phyloP scores from a whole-genome alignment of 2,797 vertebrate species.

The Lacerta bilineata region DNA sequence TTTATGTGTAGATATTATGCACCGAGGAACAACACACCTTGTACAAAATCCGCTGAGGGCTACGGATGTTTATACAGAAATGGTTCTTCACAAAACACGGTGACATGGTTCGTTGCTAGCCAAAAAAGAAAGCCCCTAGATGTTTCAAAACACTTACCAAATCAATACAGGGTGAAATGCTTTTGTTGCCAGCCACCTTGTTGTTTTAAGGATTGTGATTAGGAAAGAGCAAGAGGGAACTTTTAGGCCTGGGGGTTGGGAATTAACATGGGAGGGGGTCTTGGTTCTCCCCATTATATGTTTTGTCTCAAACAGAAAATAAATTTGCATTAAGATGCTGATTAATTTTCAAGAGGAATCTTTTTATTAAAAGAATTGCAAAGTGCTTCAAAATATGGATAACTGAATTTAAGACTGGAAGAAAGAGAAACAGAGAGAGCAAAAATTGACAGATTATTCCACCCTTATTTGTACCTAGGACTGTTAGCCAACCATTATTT shows the following conservation, averaged over 20 bases:
- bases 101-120: background rate
- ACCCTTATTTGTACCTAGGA: background rate
- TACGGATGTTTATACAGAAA: conserved; percentile 48
- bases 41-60: conserved; percentile 49
- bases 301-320: background rate
- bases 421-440: too few species aligned
- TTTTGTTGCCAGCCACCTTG: conserved; percentile 45
- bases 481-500: background rate
- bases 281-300: conserved; percentile 9
- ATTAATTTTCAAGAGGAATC: too few species aligned
- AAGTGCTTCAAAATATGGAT: too few species aligned
- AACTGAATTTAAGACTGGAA: too few species aligned
- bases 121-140: conserved; percentile 29
- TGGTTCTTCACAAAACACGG: conserved; percentile 26
- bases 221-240: conserved; percentile 28
- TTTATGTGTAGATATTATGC: conserved; percentile 45
- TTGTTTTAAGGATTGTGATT: conserved; percentile 40
- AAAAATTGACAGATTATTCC: background rate
- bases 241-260: conserved; percentile 30
- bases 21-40: background rate
- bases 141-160: conserved; percentile 48
- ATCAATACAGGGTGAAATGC: conserved; percentile 41
- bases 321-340: too few species aligned
- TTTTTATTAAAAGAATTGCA: too few species aligned
- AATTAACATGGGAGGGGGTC: conserved; percentile 1